Conservation (phyloP, 2,888 invertebrate genomes). For the Microchrysa polita region DNA sequence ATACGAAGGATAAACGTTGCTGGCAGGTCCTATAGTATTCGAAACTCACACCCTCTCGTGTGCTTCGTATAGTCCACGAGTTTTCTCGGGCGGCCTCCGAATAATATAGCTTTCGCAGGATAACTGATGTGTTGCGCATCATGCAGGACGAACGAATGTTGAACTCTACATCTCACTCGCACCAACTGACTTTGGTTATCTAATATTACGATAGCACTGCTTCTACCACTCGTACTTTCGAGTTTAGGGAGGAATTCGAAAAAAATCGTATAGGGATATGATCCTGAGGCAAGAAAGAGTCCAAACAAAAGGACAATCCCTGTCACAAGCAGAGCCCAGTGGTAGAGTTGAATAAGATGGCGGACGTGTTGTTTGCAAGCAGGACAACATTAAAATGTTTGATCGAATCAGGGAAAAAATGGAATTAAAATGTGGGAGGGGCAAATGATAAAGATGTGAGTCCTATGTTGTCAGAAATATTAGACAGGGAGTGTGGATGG, state of each 20-base stretch:
- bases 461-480: conserved; percentile 1
- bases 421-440: conserved; percentile 46
- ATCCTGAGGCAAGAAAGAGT: conserved; percentile 38
- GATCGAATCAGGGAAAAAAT: conserved; percentile 43
- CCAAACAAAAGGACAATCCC: conserved; percentile 43
- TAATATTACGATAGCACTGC: not conserved
- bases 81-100: too few relatives aligned
- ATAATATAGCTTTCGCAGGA: not conserved
- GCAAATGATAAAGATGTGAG: conserved; percentile 30
- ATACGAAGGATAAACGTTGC: conserved; percentile 27
- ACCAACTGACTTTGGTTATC: not conserved
- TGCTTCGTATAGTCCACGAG: not conserved
- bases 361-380: conserved; percentile 41
- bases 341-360: conserved; percentile 39
- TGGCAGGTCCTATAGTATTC: conserved; percentile 27
- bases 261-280: conserved; percentile 25
- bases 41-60: conserved; percentile 36
- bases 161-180: not conserved
- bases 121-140: conserved; percentile 25
- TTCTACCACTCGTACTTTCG: not conserved
- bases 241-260: not conserved
- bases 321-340: conserved; percentile 33
- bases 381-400: conserved; percentile 44
- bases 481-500: not conserved
- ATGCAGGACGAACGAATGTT: not conserved